Conservation (phyloP, 2,113 vertebrate genomes). For the Coptodon bakossiorum region DNA sequence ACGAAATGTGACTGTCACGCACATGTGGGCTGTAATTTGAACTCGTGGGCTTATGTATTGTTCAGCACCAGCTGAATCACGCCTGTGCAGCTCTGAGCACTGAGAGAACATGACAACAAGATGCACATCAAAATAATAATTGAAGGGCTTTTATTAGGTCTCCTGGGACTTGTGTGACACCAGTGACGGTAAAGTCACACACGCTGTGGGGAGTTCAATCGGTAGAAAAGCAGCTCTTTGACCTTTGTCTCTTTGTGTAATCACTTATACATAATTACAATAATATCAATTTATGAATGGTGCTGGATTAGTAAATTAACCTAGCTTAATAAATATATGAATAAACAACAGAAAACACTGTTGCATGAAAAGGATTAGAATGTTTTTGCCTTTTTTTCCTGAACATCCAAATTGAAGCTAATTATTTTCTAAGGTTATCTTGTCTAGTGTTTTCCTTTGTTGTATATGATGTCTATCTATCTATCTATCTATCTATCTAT, state of each 20-base stretch:
- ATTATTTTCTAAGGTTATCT: neutral
- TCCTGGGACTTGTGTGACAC: neutral
- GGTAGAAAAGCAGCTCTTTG: neutral
- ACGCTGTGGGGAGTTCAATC: neutral
- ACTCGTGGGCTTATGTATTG: neutral
- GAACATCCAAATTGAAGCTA: neutral
- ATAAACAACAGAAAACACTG: neutral
- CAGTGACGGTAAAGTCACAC: neutral
- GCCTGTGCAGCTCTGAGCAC: neutral
- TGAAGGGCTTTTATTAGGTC: neutral
- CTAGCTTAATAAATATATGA: neutral
- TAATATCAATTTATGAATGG: neutral
- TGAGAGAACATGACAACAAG: neutral
- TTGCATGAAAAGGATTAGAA: neutral
- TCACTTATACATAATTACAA: neutral
- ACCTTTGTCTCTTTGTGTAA: neutral
- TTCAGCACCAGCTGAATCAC: neutral
- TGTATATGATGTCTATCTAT: neutral
- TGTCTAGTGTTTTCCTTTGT: neutral
- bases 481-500: too few species aligned
- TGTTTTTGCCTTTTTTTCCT: neutral
- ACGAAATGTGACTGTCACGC: neutral
- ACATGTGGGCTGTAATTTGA: constrained; percentile 11
- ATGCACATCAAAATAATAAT: neutral
- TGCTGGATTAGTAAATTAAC: neutral